Evolutionary conservation across 2,797 vertebrate genomes (phyloP).

Genomic region (Kryptolebias ocellatus): DNA sequence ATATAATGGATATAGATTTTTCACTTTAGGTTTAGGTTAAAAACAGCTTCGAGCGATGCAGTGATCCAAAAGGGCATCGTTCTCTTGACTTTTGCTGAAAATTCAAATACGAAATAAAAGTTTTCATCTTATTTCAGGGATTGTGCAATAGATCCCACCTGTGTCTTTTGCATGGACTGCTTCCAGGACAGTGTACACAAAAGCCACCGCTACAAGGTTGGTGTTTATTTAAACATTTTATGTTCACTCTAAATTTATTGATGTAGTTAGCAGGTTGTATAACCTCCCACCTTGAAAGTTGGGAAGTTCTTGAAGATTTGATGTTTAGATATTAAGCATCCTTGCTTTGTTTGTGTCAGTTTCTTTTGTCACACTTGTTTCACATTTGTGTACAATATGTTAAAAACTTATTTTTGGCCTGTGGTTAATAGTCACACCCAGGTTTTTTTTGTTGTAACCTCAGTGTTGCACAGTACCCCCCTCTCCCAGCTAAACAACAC

Average conservation of each 20-base stretch:
- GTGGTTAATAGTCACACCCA: too few relatives aligned
- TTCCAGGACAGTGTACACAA: slow-evolving; percentile 98
- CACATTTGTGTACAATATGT: too few relatives aligned
- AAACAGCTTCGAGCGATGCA: not conserved
- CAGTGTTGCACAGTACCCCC: not conserved
- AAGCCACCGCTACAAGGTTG: slow-evolving; percentile 97
- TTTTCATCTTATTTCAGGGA: slow-evolving; percentile 84
- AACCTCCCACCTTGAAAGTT: not conserved
- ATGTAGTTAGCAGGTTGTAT: not conserved
- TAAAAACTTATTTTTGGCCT: not conserved
- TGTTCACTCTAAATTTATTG: not conserved
- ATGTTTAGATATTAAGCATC: too few relatives aligned
- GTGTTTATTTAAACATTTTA: slow-evolving; percentile 16
- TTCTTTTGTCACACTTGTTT: too few relatives aligned
- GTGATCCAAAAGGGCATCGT: not conserved
- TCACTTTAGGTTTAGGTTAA: not conserved
- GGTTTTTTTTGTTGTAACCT: not conserved
- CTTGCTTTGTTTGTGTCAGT: too few relatives aligned
- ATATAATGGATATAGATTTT: too few relatives aligned
- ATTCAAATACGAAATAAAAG: not conserved
- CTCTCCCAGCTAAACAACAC: slow-evolving; percentile 23
- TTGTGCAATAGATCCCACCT: slow-evolving; percentile 98
- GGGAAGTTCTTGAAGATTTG: not conserved
- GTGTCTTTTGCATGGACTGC: slow-evolving; percentile 98
- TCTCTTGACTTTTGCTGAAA: slow-evolving; percentile 21